Conservation (phyloP, 2,113 vertebrate genomes). For the Leucopternis melanops region DNA sequence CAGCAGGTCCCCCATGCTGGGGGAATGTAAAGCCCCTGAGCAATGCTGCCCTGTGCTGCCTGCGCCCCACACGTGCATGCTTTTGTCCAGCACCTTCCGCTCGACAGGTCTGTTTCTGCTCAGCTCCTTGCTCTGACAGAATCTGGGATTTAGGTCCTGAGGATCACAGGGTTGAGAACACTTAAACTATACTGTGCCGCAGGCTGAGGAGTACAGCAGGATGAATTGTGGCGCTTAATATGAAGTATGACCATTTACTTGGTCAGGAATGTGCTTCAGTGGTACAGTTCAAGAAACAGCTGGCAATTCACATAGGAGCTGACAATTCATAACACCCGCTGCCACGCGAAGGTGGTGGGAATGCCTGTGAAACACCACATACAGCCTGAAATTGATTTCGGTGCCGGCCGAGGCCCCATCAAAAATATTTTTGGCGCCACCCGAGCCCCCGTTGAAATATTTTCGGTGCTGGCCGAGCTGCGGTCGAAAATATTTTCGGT, state of each 20-base stretch:
- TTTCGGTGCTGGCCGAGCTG: too few species aligned
- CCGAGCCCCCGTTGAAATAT: too few species aligned
- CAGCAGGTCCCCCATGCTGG: not conserved
- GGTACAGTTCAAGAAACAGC: not conserved
- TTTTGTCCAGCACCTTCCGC: not conserved
- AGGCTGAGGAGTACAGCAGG: not conserved
- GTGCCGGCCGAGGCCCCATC: too few species aligned
- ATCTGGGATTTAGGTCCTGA: not conserved
- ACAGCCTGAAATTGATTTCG: too few species aligned
- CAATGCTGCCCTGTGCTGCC: not conserved
- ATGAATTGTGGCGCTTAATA: not conserved
- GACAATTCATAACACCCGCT: not conserved
- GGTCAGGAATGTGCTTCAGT: not conserved
- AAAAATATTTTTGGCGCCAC: too few species aligned
- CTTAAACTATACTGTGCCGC: not conserved
- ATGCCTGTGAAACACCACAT: not conserved
- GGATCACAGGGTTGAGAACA: not conserved
- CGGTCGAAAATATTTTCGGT: too few species aligned
- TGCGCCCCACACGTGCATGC: not conserved
- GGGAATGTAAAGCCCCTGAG: constrained; percentile 59
- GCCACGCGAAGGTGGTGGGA: not conserved
- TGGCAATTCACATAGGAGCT: not conserved
- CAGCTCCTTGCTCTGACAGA: not conserved
- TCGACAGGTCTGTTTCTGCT: not conserved
- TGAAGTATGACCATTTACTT: not conserved